Evolutionary conservation across 2,113 vertebrate species (phyloP).

Genomic region (Amblyopsis rosae): DNA sequence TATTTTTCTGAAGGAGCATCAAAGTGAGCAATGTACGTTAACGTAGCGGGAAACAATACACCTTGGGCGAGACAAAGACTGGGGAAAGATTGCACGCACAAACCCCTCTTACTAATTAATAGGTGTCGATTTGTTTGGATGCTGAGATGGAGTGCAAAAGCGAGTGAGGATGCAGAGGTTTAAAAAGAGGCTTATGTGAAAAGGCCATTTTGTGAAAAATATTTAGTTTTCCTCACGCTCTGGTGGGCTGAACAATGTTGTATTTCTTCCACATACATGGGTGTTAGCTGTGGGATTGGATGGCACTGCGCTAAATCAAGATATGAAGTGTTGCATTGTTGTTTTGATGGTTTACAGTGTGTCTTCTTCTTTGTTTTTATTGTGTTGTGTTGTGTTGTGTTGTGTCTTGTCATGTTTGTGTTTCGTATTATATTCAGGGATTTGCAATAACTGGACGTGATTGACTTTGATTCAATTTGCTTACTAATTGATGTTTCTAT

Average conservation of each 20-base stretch:
- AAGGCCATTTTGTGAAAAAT: constrained; percentile 27
- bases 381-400: neutral
- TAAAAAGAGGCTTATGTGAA: constrained; percentile 21
- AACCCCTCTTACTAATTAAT: constrained; percentile 58
- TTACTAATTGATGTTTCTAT: no score
- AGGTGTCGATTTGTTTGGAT: constrained; percentile 47
- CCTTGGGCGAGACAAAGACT: neutral
- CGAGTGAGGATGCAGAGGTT: neutral
- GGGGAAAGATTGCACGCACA: neutral
- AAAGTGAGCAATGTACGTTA: neutral
- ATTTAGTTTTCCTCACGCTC: constrained; percentile 21
- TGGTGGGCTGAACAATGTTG: constrained; percentile 23
- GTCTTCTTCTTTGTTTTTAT: neutral
- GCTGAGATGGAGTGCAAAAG: constrained; percentile 13
- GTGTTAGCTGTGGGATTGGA: constrained; percentile 1
- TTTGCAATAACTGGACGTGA: no score
- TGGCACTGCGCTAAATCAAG: neutral
- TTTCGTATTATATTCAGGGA: no score
- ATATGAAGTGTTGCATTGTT: neutral
- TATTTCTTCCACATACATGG: constrained; percentile 22
- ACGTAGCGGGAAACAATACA: neutral
- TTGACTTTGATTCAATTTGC: no score
- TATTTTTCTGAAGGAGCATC: neutral
- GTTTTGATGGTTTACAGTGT: neutral
- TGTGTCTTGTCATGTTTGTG: neutral